phyloP scores from a whole-genome alignment of 2,888 invertebrate species.

The Sylvicola cinctus region DNA sequence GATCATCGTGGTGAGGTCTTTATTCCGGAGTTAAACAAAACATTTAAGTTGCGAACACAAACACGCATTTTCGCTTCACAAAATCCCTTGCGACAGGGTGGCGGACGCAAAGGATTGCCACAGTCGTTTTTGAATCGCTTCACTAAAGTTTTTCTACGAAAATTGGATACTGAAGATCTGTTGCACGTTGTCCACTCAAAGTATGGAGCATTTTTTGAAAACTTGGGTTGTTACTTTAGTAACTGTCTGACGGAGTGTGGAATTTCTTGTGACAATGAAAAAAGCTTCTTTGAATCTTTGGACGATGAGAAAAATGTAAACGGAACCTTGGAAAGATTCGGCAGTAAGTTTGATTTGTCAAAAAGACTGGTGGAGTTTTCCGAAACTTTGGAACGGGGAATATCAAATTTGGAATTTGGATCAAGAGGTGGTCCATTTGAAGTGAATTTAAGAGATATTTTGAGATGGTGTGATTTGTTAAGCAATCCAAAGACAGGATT shows the following conservation, averaged over 20 bases:
- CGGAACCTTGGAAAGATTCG: conserved; percentile 1
- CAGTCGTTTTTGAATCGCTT: conserved; percentile 95
- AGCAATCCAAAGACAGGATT: conserved; percentile 19
- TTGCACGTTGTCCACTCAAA: conserved; percentile 21
- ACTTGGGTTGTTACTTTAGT: conserved; percentile 4
- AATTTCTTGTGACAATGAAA: not conserved
- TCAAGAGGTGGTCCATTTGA: conserved; percentile 84
- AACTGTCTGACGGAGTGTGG: conserved; percentile 8
- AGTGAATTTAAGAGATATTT: conserved; percentile 87
- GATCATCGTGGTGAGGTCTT: conserved; percentile 94
- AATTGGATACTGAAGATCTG: conserved; percentile 42
- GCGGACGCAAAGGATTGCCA: conserved; percentile 86
- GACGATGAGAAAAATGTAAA: not conserved
- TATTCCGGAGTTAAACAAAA: conserved; percentile 81
- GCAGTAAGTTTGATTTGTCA: conserved; percentile 31
- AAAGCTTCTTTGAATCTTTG: not conserved
- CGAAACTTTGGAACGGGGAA: conserved; percentile 38
- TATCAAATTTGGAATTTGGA: conserved; percentile 49
- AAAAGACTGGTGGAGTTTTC: conserved; percentile 63
- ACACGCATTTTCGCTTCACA: conserved; percentile 94
- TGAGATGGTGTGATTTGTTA: conserved; percentile 75
- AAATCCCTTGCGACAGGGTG: conserved; percentile 91
- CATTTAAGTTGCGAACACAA: conserved; percentile 51
- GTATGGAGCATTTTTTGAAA: conserved; percentile 12
- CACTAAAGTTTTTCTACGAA: conserved; percentile 62